Evolutionary conservation across 2,888 invertebrate genomes (phyloP), one percentile per base, ranked within the genome.

Genomic region (Argyresthia albistria): DNA sequence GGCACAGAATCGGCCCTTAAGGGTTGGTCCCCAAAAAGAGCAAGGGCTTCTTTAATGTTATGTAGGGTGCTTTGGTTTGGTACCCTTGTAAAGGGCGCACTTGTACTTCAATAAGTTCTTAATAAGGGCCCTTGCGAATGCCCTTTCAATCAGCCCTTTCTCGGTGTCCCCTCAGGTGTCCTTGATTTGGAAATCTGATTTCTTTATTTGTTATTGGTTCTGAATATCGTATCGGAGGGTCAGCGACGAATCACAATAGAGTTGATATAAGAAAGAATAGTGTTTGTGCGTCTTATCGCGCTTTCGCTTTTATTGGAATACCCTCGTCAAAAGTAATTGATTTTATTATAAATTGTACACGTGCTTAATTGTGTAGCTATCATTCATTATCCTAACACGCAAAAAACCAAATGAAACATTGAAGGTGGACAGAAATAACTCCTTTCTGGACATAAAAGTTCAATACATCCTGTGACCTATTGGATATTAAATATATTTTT

Each of bases 181-280:
- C 84, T 83, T 82, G 78, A 80, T 83, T 80, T 64, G 66, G 68
- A 72, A 79, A 80, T 80, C 72, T 64, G 70, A 80, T 80, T 80
- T 75, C 70, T 74, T 75, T 79, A 77, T 79, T 76, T 70, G 69
- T 73, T 70, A 71, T 73, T 77, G 70, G 71, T 59, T 63, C 61
- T 59, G 60, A 61, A 71, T 25, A 25, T 69, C 39, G n/a, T 9
- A 73, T 76, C 73, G 74, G 65, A 69, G 70, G 82, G 78, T 81
- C 81, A 80, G 60, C 49, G 56, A 58, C 39, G 15, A 49, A 59
- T 62, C 65, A 72, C 70, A 73, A 43, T 12, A 74, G 72, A 61
- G 63, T 57, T 58, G 66, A 62, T 69, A 64, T 69, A 71, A 72
- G 2, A 73, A 75, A 69, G 68, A 72, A 74, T 70, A 65, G 65